phyloP scores from a whole-genome alignment of 1,140 invertebrate genomes.

The Luehdorfia chinensis region DNA sequence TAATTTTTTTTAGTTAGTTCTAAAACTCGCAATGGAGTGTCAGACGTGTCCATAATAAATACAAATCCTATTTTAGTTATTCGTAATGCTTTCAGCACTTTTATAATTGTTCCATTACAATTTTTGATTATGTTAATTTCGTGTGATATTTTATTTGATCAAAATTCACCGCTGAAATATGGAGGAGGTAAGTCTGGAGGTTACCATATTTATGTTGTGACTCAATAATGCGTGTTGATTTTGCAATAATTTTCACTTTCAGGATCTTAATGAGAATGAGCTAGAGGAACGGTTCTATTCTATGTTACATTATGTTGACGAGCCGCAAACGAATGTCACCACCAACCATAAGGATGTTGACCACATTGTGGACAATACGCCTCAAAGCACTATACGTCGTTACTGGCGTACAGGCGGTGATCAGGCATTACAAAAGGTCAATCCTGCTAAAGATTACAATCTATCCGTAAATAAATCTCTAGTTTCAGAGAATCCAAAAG shows the following conservation, averaged over 20 bases:
- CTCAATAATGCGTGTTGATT: slow-evolving; percentile 54
- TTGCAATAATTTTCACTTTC: slow-evolving; percentile 46
- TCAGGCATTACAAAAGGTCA: slow-evolving; percentile 40
- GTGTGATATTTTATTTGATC: slow-evolving; percentile 48
- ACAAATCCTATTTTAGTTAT: slow-evolving; percentile 64
- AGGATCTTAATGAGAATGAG: slow-evolving; percentile 72
- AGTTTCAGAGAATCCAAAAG: slow-evolving; percentile 25
- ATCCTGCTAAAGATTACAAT: slow-evolving; percentile 33
- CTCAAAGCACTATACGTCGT: slow-evolving; percentile 49
- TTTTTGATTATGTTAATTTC: slow-evolving; percentile 68
- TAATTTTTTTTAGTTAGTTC: slow-evolving; percentile 21
- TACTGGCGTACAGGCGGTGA: slow-evolving; percentile 58
- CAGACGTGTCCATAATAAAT: slow-evolving; percentile 68
- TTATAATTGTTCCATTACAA: slow-evolving; percentile 43
- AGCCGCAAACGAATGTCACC: slow-evolving; percentile 40
- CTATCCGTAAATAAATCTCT: slow-evolving; percentile 21
- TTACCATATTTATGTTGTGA: slow-evolving; percentile 65
- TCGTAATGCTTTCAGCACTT: slow-evolving; percentile 58
- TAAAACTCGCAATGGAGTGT: slow-evolving; percentile 63
- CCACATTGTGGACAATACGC: slow-evolving; percentile 35
- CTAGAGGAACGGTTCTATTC: slow-evolving; percentile 68
- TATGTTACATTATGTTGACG: slow-evolving; percentile 66
- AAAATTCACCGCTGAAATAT: slow-evolving; percentile 60
- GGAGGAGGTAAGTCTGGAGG: slow-evolving; percentile 65
- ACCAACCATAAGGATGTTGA: slow-evolving; percentile 34